Conservation (phyloP, 2,113 vertebrate genomes). For the Oncorhynchus mykiss region DNA sequence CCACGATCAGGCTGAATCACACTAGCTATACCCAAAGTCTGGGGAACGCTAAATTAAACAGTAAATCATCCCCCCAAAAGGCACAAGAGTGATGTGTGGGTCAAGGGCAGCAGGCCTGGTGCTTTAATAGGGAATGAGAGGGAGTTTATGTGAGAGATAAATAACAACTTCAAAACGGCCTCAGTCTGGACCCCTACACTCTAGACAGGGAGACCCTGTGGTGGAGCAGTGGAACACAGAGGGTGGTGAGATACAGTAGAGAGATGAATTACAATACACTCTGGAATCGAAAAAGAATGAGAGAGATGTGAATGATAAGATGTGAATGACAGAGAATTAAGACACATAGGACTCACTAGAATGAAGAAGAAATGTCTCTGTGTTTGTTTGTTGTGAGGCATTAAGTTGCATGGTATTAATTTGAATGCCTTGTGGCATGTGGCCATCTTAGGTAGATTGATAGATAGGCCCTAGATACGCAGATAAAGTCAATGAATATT, state of each 20-base stretch:
- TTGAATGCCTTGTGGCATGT: too few relatives aligned
- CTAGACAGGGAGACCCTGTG: constrained; percentile 51
- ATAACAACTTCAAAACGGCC: constrained; percentile 71
- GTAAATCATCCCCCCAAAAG: constrained; percentile 68
- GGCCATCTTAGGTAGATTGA: not conserved
- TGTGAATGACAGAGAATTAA: not conserved
- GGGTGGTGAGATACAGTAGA: constrained; percentile 55
- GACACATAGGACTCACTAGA: not conserved
- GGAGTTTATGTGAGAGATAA: constrained; percentile 72
- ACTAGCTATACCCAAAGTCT: constrained; percentile 46
- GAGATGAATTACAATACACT: constrained; percentile 48
- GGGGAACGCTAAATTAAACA: constrained; percentile 66
- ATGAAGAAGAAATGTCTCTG: too few relatives aligned
- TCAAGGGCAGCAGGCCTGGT: constrained; percentile 72
- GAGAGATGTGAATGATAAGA: not conserved
- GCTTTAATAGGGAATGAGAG: constrained; percentile 69
- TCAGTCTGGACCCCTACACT: constrained; percentile 58
- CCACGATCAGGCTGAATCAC: not conserved
- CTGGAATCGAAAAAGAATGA: not conserved
- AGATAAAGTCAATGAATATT: constrained; percentile 1
- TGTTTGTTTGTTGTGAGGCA: too few relatives aligned
- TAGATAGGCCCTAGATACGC: constrained; percentile 15
- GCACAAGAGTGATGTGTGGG: constrained; percentile 66
- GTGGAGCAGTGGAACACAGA: constrained; percentile 58
- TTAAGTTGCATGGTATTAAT: too few relatives aligned